A percentile compares a stretch with the other conserved stretches of the same genome.
phyloP scores from a whole-genome alignment of 2,113 vertebrate genomes.

The Malurus cyaneus region DNA sequence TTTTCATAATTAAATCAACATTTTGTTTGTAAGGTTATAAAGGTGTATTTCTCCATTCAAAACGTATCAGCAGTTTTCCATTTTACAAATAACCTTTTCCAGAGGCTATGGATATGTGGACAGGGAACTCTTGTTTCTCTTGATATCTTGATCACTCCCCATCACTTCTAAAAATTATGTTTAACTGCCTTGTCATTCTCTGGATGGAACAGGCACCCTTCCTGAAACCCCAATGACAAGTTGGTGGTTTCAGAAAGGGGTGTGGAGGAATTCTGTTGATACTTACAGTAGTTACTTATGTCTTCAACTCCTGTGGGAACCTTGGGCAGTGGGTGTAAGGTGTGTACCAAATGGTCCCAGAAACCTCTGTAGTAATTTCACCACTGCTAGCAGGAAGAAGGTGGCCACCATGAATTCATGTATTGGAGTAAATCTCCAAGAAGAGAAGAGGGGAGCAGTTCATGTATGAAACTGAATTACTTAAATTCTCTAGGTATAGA shows the following conservation, averaged over 20 bases:
- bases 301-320: conserved; percentile 3
- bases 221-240: not conserved
- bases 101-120: rapidly evolving
- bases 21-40: not conserved
- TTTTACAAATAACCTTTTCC: not conserved
- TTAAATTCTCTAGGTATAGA: not conserved
- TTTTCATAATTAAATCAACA: not conserved
- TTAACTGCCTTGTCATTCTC: not conserved
- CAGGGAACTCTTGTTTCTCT: not conserved
- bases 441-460: not conserved
- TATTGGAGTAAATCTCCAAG: not conserved
- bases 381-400: not conserved
- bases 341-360: not conserved
- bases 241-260: conserved; percentile 20
- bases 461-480: not conserved
- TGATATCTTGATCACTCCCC: not conserved
- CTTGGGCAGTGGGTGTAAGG: not conserved
- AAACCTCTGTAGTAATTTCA: not conserved
- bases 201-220: not conserved
- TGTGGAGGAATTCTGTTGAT: not conserved
- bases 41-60: not conserved
- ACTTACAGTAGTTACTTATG: not conserved
- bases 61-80: not conserved
- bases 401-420: not conserved
- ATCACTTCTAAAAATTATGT: not conserved